Conservation (phyloP, 2,888 invertebrate species). For the Drosophila parthenogenetica region DNA sequence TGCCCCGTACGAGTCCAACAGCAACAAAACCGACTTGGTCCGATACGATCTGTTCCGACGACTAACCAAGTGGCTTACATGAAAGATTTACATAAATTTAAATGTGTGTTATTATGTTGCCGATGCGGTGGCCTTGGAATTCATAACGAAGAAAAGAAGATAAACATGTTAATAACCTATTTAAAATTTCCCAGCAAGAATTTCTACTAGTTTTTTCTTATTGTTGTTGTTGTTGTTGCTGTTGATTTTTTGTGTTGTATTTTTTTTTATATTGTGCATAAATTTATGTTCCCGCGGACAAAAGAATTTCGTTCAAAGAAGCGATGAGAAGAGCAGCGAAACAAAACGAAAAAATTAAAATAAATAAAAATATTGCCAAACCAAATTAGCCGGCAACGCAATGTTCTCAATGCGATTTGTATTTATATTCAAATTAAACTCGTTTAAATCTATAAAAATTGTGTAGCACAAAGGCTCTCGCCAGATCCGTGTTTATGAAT, state of each 20-base stretch:
- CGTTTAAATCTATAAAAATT: constrained; percentile 78
- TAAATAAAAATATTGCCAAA: constrained; percentile 29
- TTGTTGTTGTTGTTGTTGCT: constrained; percentile 9
- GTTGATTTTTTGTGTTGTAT: too few relatives aligned
- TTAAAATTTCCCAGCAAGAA: constrained; percentile 77
- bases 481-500: constrained; percentile 78
- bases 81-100: constrained; percentile 70
- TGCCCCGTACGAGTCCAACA: too few relatives aligned
- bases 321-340: background rate
- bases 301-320: constrained; percentile 29
- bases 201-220: constrained; percentile 62
- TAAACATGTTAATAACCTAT: constrained; percentile 79
- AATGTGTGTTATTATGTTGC: constrained; percentile 76
- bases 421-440: constrained; percentile 79
- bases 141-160: constrained; percentile 72
- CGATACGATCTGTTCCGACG: constrained; percentile 1
- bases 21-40: constrained; percentile 2
- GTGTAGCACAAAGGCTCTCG: constrained; percentile 72
- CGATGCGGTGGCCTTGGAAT: constrained; percentile 67
- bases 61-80: constrained; percentile 55
- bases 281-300: constrained; percentile 43
- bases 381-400: constrained; percentile 71
- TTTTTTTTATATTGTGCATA: constrained; percentile 45
- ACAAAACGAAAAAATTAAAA: constrained; percentile 7
- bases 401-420: constrained; percentile 75